Base-by-base conservation (phyloP, 2,113 vertebrate species). In the Labeo rohita region DNA sequence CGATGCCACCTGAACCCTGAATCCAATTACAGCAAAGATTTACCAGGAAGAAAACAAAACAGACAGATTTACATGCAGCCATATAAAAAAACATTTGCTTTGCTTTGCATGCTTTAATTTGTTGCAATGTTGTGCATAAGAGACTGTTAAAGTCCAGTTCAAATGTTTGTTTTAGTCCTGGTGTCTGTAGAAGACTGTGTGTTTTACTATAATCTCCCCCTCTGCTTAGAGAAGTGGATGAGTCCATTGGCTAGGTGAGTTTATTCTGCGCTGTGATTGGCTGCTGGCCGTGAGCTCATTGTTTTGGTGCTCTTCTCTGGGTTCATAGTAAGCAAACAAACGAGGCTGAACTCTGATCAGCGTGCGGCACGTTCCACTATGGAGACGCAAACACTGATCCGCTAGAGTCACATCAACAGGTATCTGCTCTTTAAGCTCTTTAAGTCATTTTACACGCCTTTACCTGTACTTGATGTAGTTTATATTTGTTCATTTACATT, bases 1-100 rank as follows among this genome's bases (percentile, higher is more conserved):
- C 4, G 70, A 73, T 21, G 70, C 4, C 36, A 8, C 39, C 68
- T 74, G 72, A 85, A 56, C 76, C 82, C 84, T 88, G 91, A 94
- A 95, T 94, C 94, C 93, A 91, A 94, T 94, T 94, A 95, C 28
- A 75, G 81, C 88, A 92, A 93, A 94, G 90, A 89, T 86, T 68
- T 49, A 74, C 72, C n/a, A 74, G n/a, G 11, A 74, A 11, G 21
- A 75, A 23, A 23, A 50, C 72, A 13, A 7, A 23, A 74, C 45
- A 74, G 3, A 49, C 21, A 47, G 21, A 13, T 1, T 39, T 11
- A 72, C 68, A 3, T 16, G 8, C 43, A 73, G 43, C 18, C 43
- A 47, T 8, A 73, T 2, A 2, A 5, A 21, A 73, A 9, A 1
- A n/a, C 3, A 1, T 13, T 34, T 3, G 11, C 34, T 36, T 34